phyloP scores from a whole-genome alignment of 2,888 invertebrate species.

The Lasius platythorax region DNA sequence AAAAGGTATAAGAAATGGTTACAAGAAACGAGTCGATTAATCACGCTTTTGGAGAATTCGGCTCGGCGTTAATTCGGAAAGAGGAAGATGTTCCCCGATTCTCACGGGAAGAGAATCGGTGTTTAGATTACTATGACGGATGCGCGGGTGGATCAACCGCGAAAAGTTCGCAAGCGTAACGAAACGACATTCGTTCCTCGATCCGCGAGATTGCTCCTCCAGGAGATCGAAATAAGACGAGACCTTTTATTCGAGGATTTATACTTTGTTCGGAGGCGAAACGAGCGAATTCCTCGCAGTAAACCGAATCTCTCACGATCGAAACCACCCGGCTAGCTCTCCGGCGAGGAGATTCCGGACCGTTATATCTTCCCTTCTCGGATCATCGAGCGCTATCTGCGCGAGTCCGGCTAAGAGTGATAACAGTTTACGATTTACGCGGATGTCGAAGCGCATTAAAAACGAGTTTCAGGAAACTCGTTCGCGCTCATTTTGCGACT shows the following conservation, averaged over 20 bases:
- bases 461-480: constrained; percentile 19
- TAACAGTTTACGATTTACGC: constrained; percentile 37
- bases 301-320: constrained; percentile 55
- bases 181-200: constrained; percentile 48
- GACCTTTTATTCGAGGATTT: constrained; percentile 33
- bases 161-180: constrained; percentile 33
- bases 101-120: neutral
- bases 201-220: constrained; percentile 18
- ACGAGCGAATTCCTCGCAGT: constrained; percentile 34
- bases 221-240: neutral
- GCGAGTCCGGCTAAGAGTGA: constrained; percentile 15
- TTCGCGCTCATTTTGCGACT: constrained; percentile 8
- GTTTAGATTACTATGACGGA: neutral
- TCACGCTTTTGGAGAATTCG: neutral
- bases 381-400: constrained; percentile 44
- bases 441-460: neutral
- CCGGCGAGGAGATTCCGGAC: constrained; percentile 27
- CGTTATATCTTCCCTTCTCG: constrained; percentile 57
- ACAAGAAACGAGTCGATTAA: neutral
- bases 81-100: neutral
- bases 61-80: neutral
- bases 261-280: constrained; percentile 32
- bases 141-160: neutral
- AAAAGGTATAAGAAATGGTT: neutral
- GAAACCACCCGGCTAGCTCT: constrained; percentile 44